These are phyloP conservation scores for Thereva nobilitata DNA, from an alignment of 2,888 invertebrate genomes.

Conservation along the genomic window DNA sequence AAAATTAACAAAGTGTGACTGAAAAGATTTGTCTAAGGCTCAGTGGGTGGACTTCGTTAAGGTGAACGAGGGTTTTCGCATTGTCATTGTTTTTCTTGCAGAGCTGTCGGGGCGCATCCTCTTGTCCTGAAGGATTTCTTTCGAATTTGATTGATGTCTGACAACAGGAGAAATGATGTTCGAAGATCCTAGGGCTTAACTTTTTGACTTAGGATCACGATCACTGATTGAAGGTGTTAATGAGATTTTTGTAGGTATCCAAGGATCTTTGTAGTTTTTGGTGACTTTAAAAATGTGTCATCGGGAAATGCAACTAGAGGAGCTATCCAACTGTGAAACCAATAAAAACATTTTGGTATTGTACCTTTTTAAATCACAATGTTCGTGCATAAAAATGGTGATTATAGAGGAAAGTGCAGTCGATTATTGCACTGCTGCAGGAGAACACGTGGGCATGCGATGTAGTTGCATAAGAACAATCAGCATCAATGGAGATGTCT, in stretches of 20 bases:
- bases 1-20: conserved; percentile 38
- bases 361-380: too few species aligned
- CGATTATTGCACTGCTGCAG: too few species aligned
- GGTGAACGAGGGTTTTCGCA: conserved; percentile 26
- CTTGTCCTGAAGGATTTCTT: conserved; percentile 18
- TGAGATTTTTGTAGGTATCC: conserved; percentile 32
- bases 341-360: too few species aligned
- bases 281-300: too few species aligned
- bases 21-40: conserved; percentile 40
- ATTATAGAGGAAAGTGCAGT: too few species aligned
- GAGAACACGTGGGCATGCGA: too few species aligned
- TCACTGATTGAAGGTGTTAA: conserved; percentile 37
- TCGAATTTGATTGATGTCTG: conserved; percentile 36
- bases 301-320: too few species aligned
- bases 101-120: conserved; percentile 22
- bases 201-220: conserved; percentile 1
- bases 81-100: conserved; percentile 38
- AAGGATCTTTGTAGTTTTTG: background rate
- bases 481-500: too few species aligned
- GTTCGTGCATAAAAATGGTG: too few species aligned
- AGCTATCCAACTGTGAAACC: too few species aligned
- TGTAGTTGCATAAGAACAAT: too few species aligned
- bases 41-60: background rate
- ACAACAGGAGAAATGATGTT: conserved; percentile 32
- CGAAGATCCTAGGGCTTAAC: too few species aligned